Base-by-base conservation (phyloP, 2,113 vertebrate genomes). In the Pachypanchax playfairii region DNA sequence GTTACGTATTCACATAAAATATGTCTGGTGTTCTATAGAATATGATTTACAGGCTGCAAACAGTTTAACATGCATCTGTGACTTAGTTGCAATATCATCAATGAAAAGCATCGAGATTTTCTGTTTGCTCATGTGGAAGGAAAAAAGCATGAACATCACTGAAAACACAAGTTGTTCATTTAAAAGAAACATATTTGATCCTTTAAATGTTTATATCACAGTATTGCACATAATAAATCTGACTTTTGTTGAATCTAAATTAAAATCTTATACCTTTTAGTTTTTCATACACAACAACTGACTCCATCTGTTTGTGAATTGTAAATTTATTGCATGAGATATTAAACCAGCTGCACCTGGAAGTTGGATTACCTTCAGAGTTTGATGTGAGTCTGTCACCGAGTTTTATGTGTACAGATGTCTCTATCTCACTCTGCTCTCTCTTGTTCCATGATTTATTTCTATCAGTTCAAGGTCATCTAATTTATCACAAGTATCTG, bases 401-500 rank as follows among this genome's bases (percentile, higher is more conserved):
- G 24, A 18, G n/a, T 68, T 80, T 85, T 75, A 67, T 65, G 33
- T 38, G 65, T 64, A 56, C 73, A 73, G 67, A 74, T 84, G 79
- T 79, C 69, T 59, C 41, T 1, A 11, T 77, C 66, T 75, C 68
- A 48, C 55, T 6, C 65, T 18, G 71, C 60, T 55, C 47, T 69
- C 59, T 29, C 7, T 54, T 73, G 31, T 72, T 72, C 57, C 52
- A 25, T 78, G 78, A 87, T 85, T 85, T 84, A 87, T 85, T 77
- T 77, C 54, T 2, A 63, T 75, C 73, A 58, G 70, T 82, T 82
- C 84, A 85, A 81, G 85, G 85, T 87, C 80, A 80, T 85, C 61
- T 81, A 52, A 79, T 85, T 80, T 75, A 71, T 78, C 79, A 50
- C 43, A 79, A 80, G 79, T 80, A 82, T 89, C 84, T 87, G 82